Base-by-base conservation (phyloP, 92 coral and sea anemone species). In the Galaxea fascicularis region DNA sequence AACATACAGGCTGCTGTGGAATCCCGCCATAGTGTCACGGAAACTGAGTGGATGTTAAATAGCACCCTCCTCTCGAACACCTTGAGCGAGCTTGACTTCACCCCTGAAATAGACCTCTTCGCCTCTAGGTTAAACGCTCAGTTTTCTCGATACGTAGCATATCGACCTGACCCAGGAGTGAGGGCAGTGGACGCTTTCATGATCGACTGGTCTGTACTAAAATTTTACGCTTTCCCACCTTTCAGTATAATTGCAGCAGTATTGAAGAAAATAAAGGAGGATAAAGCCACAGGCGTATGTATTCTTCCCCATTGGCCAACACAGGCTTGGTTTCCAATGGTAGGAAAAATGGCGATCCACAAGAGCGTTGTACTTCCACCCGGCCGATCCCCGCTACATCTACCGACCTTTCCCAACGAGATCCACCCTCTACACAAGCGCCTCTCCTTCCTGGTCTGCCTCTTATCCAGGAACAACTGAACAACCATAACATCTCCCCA, bases 171-270 rank as follows among this genome's bases (percentile, higher is more conserved):
- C 49, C 74, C 35, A 58, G 56, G 27, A 27, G 74, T 54, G 74
- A 0, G 47, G 74, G 74, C 74, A 41, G 74, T 69, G 30, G 74
- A 69, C 20, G 56, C 74, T 35, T 69, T 45, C 74, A 44, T 54
- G 21, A 69, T 69, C 31, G 74, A 69, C 44, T 69, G 74, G 54
- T 45, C 74, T 45, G 65, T 81, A 71, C 78, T 76, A 8, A 58
- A 80, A 70, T 62, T 87, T 24, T 87, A 87, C 66, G 80, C 91
- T 44, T 87, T 87, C 74, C 87, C 91, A n/a, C 87, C 87, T 14
- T 87, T 87, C 65, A 80, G 91, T 76, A 73, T 87, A 27, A 80
- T 80, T 35, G 65, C 76, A 21, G 41, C 24, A 46, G 41, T 80
- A 39, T 45, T 80, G 54, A 41, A 41, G 45, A 66, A 80, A 67